Conservation (phyloP, 1,140 invertebrate species). For the Conopomorpha cramerella region DNA sequence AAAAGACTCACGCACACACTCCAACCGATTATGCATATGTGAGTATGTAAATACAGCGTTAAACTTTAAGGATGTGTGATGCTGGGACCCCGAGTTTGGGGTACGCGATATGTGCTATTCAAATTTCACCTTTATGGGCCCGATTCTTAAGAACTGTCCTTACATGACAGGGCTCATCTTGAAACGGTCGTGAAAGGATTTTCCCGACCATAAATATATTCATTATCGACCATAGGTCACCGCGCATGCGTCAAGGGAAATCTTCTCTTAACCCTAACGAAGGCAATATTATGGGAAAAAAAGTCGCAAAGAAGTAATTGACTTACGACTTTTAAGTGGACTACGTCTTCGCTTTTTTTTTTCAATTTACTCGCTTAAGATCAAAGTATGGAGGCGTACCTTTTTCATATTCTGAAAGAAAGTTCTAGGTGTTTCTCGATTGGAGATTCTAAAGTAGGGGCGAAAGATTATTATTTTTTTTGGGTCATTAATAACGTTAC, state of each 20-base stretch:
- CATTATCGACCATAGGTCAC: conserved; percentile 56
- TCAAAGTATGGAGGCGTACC: not conserved
- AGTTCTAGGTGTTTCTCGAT: too few relatives aligned
- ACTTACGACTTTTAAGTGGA: conserved; percentile 59
- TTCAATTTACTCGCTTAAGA: not conserved
- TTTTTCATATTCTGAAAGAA: too few relatives aligned
- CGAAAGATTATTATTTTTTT: too few relatives aligned
- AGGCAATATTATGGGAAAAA: conserved; percentile 45
- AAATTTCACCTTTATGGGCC: too few relatives aligned
- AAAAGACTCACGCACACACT: too few relatives aligned
- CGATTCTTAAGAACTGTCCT: too few relatives aligned
- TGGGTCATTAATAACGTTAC: too few relatives aligned
- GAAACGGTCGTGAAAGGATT: too few relatives aligned
- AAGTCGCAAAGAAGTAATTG: conserved; percentile 54
- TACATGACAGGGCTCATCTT: too few relatives aligned
- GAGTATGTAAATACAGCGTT: conserved; percentile 57
- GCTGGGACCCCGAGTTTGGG: conserved; percentile 36
- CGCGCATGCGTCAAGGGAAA: conserved; percentile 48
- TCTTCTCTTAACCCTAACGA: conserved; percentile 39
- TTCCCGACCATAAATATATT: too few relatives aligned
- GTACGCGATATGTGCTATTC: too few relatives aligned
- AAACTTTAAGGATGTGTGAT: conserved; percentile 53
- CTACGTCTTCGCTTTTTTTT: conserved; percentile 47
- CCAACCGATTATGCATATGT: conserved; percentile 56
- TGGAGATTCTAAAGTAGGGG: too few relatives aligned